Conservation (phyloP, 2,113 vertebrate species). For the Phocoena sinus region DNA sequence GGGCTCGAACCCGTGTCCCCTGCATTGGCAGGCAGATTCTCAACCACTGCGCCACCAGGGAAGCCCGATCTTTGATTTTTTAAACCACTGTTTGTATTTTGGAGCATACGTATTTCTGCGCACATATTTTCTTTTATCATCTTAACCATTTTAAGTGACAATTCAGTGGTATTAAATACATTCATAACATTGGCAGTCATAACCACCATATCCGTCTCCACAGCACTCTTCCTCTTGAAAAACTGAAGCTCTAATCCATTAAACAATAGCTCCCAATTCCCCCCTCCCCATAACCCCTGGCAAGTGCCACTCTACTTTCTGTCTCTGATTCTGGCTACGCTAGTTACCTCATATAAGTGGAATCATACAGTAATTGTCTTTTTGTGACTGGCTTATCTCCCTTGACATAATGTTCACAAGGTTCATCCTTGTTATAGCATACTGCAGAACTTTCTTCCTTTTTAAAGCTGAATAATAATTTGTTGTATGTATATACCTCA, state of each 20-base stretch:
- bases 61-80: too few relatives aligned
- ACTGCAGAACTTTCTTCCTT: background rate
- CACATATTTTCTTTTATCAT: background rate
- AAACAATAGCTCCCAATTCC: background rate
- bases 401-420: background rate
- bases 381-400: background rate
- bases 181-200: background rate
- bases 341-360: background rate
- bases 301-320: background rate
- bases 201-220: background rate
- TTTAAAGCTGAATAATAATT: background rate
- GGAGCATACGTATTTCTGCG: background rate
- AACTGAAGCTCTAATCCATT: background rate
- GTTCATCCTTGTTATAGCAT: background rate
- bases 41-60: too few relatives aligned
- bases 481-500: background rate
- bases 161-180: background rate
- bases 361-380: background rate
- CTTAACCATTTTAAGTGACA: background rate
- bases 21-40: too few relatives aligned
- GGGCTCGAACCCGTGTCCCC: too few relatives aligned
- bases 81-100: background rate
- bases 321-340: background rate
- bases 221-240: background rate
- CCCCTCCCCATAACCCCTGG: background rate